Evolutionary conservation across 2,113 vertebrate genomes (phyloP), one percentile per base, ranked within the genome.

Genomic region (Protomyctophum bolini): DNA sequence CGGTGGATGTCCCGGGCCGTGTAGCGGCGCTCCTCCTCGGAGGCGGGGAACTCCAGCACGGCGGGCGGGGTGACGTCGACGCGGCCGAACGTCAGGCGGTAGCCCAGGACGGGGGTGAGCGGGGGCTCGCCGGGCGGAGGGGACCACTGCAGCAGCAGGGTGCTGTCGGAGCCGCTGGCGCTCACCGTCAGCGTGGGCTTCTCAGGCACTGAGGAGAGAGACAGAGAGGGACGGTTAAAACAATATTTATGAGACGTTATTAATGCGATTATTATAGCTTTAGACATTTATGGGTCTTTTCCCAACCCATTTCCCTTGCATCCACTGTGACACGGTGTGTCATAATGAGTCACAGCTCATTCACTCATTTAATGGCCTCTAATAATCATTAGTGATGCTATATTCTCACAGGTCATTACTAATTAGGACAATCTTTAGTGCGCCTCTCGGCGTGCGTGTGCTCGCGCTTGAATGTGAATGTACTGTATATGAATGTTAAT

Each of bases 101-200:
- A 98, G 50, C 97, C 97, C 79, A 95, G 93, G 73, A 98, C 86
- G 1, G 95, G 94, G 73, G 96, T 96, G 69, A 95, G 94, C 10
- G 95, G 96, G 83, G 21, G 21, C 1, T 21, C 21, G 21, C 95
- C 94, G 62, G 95, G 84, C 0, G 95, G 94, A 15, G 96, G 92
- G 67, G 94, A 94, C 97, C 97, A 99, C 83, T 97, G 95, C 85
- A 98, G 95, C 85, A 98, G 89, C 70, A 95, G 88, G 73, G 95
- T 95, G 1, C 94, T 96, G 62, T 95, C 94, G 79, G 94, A 93
- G 73, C 95, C 94, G 52, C 94, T 95, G 86, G 94, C 92, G 77
- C 93, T 96, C 79, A 96, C 94, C 80, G 94, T 89, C 63, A 99
- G 92, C 3, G 94, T 91, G 62, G 97, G 96, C 89, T 92, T 95